A percentile compares a stretch with the other conserved stretches of the same genome.
Evolutionary conservation across 2,113 vertebrate species (phyloP).

Genomic region (Cranoglanis bouderius): DNA sequence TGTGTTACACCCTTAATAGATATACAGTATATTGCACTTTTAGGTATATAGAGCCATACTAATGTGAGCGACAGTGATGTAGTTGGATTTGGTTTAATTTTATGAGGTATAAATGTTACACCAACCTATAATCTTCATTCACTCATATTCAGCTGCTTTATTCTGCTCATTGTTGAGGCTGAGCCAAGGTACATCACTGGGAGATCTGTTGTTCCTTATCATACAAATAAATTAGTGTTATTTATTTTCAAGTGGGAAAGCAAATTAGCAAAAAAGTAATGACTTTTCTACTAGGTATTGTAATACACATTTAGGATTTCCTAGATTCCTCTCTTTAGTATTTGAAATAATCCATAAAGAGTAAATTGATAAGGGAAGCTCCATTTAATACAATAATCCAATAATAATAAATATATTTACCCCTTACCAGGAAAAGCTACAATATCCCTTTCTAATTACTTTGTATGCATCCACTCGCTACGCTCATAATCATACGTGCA

Average conservation of each 20-base stretch:
- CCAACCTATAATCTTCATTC: background rate
- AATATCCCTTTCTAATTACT: background rate
- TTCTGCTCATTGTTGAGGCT: background rate
- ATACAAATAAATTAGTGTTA: background rate
- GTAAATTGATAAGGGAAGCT: background rate
- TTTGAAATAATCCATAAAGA: conserved; percentile 12
- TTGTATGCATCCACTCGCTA: background rate
- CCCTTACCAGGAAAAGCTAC: background rate
- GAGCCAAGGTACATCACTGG: background rate
- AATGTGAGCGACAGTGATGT: background rate
- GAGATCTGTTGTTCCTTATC: background rate
- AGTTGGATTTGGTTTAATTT: background rate
- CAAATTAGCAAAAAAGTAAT: background rate
- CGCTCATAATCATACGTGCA: background rate
- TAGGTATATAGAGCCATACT: background rate
- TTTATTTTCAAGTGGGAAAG: background rate
- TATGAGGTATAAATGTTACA: background rate
- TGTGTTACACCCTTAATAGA: background rate
- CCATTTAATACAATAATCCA: background rate
- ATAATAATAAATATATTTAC: background rate
- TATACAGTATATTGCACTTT: background rate
- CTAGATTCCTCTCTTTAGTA: background rate
- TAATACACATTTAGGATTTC: background rate
- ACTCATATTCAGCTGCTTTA: background rate
- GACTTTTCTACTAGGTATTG: background rate